phyloP scores from a whole-genome alignment of 2,888 invertebrate genomes.

The Drosophila merina region DNA sequence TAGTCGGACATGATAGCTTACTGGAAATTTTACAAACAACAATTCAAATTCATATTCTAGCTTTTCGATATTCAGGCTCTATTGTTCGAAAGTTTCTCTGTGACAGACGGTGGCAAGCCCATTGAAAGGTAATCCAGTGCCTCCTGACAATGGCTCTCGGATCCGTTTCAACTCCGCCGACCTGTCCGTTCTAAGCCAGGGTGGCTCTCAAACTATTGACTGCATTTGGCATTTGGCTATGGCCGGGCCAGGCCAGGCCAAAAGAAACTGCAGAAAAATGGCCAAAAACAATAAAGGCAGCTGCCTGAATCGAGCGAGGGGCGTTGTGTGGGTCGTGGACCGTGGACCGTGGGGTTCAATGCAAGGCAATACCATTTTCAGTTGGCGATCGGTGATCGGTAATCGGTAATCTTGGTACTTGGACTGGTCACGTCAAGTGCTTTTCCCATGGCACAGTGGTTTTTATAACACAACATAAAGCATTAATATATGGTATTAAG shows the following conservation, averaged over 20 bases:
- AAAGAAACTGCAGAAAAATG: constrained; percentile 33
- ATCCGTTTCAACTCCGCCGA: constrained; percentile 67
- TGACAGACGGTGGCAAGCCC: constrained; percentile 21
- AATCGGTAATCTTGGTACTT: constrained; percentile 14
- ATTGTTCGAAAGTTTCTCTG: constrained; percentile 16
- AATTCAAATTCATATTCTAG: not conserved
- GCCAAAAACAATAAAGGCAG: constrained; percentile 32
- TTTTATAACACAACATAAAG: not conserved
- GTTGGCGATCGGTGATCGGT: constrained; percentile 29
- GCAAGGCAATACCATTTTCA: constrained; percentile 43
- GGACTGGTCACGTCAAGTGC: constrained; percentile 46
- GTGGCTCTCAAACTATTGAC: constrained; percentile 67
- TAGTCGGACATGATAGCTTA: not conserved
- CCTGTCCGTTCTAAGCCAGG: constrained; percentile 43
- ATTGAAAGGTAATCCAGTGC: constrained; percentile 27
- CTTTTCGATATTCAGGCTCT: not conserved
- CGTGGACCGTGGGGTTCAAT: constrained; percentile 28
- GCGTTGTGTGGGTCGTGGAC: constrained; percentile 32
- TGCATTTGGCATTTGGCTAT: constrained; percentile 68
- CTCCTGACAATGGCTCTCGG: constrained; percentile 39
- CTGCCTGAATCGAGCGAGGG: constrained; percentile 25
- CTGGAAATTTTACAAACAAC: constrained; percentile 8
- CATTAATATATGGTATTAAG: not conserved
- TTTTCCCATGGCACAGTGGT: constrained; percentile 33
- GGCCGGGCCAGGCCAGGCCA: constrained; percentile 24